Evolutionary conservation across 2,113 vertebrate genomes (phyloP).

Genomic region (Todiramphus saurophagus): DNA sequence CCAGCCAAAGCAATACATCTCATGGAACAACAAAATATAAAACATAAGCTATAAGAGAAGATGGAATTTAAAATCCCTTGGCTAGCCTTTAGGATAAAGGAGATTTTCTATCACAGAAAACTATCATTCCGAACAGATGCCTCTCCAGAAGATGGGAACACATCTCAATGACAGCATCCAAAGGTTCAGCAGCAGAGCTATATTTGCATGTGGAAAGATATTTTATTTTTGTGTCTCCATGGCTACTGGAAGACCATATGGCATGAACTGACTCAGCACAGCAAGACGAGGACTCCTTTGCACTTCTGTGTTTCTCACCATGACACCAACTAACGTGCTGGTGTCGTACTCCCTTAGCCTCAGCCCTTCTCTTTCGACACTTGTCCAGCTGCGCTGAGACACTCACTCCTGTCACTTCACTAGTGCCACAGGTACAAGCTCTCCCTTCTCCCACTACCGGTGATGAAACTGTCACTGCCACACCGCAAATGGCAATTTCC

Average conservation of each 20-base stretch:
- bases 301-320: neutral
- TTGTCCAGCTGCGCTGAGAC: neutral
- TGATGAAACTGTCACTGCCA: neutral
- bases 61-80: neutral
- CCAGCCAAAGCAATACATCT: neutral
- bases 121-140: neutral
- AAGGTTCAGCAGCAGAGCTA: neutral
- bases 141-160: neutral
- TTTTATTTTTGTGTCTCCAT: neutral
- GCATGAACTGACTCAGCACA: neutral
- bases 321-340: neutral
- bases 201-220: neutral
- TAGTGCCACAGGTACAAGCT: neutral
- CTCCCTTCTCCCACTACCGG: constrained; percentile 6
- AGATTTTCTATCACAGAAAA: neutral
- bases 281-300: neutral
- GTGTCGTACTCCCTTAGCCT: neutral
- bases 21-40: neutral
- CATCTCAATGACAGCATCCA: neutral
- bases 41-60: neutral
- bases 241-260: neutral
- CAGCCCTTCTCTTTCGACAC: neutral
- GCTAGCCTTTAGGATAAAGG: neutral
- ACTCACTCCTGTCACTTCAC: neutral
- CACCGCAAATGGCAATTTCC: neutral